A percentile compares a stretch with the other conserved stretches of the same genome.
Evolutionary conservation across 2,888 invertebrate genomes (phyloP).

Genomic region (Diploptera punctata): DNA sequence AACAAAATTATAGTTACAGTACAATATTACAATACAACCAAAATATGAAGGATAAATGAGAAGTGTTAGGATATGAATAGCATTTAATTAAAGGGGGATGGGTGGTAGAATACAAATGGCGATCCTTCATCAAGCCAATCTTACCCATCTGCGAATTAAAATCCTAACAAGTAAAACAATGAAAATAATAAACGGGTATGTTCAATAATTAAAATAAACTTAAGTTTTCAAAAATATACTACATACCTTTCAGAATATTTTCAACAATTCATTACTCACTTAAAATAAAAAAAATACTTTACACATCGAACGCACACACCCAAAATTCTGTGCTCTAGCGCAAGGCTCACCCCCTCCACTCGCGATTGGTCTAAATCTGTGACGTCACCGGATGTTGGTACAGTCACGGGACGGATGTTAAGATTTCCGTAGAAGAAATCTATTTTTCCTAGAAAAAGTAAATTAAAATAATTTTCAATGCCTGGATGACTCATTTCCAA

Average conservation of each 20-base stretch:
- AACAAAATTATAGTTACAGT: too few relatives aligned
- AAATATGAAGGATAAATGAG: too few relatives aligned
- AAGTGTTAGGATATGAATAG: too few relatives aligned
- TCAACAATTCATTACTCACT: slow-evolving; percentile 37
- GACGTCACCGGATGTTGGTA: slow-evolving; percentile 31
- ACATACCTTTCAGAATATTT: slow-evolving; percentile 35
- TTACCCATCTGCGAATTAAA: slow-evolving; percentile 34
- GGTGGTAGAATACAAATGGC: slow-evolving; percentile 35
- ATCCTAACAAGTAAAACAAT: not conserved
- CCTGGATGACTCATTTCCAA: too few relatives aligned
- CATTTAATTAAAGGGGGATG: slow-evolving; percentile 20
- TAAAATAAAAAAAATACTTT: slow-evolving; percentile 36
- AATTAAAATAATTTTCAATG: not conserved
- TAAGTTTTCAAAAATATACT: slow-evolving; percentile 2
- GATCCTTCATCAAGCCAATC: not conserved
- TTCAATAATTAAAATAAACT: not conserved
- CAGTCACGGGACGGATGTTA: slow-evolving; percentile 13
- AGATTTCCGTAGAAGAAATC: slow-evolving; percentile 11
- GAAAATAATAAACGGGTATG: not conserved
- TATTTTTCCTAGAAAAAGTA: not conserved
- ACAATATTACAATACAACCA: too few relatives aligned
- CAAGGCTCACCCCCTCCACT: slow-evolving; percentile 22
- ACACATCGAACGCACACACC: slow-evolving; percentile 35
- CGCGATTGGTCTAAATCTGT: slow-evolving; percentile 20
- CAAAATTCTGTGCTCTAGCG: slow-evolving; percentile 32